Evolutionary conservation across 1,140 invertebrate species (phyloP), one percentile per base, ranked within the genome.

Genomic region (Lepidurus apus): DNA sequence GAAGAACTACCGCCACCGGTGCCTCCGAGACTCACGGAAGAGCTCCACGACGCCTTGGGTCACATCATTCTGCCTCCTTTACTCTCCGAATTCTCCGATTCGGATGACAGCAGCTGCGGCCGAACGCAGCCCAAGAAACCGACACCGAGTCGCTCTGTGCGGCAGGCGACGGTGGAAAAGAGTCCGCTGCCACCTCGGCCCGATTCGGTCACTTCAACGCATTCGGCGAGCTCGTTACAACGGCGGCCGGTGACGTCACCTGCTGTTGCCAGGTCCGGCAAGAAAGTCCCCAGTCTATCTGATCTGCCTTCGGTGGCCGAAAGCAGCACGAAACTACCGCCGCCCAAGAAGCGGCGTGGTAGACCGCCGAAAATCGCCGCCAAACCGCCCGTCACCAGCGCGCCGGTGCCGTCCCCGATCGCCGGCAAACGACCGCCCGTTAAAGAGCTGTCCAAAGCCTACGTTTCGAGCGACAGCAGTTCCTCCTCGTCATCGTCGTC

Each of bases 401-500:
- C 75, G 42, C n/a, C 9, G 21, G 24, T 11, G 10, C 21, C 42
- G 21, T 44, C 74, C 42, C 24, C 53, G n/a, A 17, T 24, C 42
- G 34, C 78, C 73, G 42, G 42, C 21, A 24, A 47, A 78, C 10
- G 17, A 26, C 74, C 6, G 11, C 13, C 42, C 65, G 8, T 42
- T n/a, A 34, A 42, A 43, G 21, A 43, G 74, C 74, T 24, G 17
- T 9, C 24, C 78, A 8, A 44, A 44, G 24, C 74, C 74, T 26
- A 75, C 42, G 34, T 43, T 43, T 17, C 34, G 21, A 75, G 74
- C 44, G 42, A 75, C 42, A 77, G 76, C 76, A 44, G 42, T 11
- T 77, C 73, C 43, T 78, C 43, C 42, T 75, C 47, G 5, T 47
- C 75, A 42, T 78, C 75, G 1, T 65, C 53, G 1, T 65, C 53